Percentiles rank a stretch among this genome's conserved stretches.
Conservation (phyloP, 2,113 vertebrate species). For the Patagioenas fasciata region DNA sequence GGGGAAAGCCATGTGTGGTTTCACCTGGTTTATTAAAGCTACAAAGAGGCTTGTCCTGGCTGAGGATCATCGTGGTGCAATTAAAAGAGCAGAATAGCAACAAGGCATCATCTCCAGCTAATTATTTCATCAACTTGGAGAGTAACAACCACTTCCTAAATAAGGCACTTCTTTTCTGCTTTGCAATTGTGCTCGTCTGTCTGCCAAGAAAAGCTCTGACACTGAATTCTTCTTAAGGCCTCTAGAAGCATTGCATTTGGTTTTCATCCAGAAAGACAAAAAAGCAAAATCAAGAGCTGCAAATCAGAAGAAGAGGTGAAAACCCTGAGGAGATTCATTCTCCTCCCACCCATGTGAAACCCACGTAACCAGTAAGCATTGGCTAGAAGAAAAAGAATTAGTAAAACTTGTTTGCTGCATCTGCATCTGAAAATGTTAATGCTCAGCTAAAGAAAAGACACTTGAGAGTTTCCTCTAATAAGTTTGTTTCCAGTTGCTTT, state of each 20-base stretch:
- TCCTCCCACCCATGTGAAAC: background rate
- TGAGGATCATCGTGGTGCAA: background rate
- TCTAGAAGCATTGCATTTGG: constrained; percentile 10
- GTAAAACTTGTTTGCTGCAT: background rate
- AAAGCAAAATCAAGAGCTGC: background rate
- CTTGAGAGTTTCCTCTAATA: background rate
- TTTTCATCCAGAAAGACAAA: constrained; percentile 19
- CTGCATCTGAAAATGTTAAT: background rate
- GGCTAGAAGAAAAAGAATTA: background rate
- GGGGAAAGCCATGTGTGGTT: rapidly evolving
- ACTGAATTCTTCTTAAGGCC: background rate
- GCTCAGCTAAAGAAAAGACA: background rate
- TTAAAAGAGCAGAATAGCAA: constrained; percentile 18
- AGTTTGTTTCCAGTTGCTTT: constrained; percentile 2
- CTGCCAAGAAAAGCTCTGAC: constrained; percentile 44
- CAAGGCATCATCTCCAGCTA: constrained; percentile 14
- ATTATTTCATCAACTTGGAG: constrained; percentile 46
- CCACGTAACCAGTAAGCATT: background rate
- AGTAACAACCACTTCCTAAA: background rate
- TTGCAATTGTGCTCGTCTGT: constrained; percentile 6
- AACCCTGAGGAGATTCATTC: background rate
- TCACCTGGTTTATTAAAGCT: background rate
- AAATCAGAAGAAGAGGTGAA: background rate
- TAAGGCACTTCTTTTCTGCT: constrained; percentile 15
- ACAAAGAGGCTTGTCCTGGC: background rate